These are phyloP conservation scores for Hystrix brachyura DNA, from an alignment of 2,113 vertebrate species.

Conservation along the genomic window DNA sequence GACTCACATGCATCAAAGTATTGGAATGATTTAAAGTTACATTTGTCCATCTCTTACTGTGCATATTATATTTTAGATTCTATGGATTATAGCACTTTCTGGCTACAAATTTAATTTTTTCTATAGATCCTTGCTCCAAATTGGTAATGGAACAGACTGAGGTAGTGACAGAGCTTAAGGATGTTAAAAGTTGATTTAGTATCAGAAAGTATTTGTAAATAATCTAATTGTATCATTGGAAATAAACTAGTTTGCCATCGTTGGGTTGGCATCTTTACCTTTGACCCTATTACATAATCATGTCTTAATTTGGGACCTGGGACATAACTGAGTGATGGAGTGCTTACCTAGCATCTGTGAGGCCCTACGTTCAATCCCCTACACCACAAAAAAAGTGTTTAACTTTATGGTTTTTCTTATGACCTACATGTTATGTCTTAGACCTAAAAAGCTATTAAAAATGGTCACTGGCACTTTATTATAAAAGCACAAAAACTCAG, in stretches of 20 bases:
- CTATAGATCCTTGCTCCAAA: background rate
- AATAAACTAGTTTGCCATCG: background rate
- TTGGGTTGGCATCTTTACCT: background rate
- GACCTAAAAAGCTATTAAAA: slow-evolving; percentile 42
- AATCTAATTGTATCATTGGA: background rate
- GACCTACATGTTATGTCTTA: background rate
- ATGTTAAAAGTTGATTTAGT: slow-evolving; percentile 5
- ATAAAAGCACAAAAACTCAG: background rate
- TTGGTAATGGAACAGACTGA: background rate
- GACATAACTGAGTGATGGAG: background rate
- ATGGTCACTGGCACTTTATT: slow-evolving; percentile 16
- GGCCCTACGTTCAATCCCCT: background rate
- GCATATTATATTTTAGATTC: slow-evolving; percentile 23
- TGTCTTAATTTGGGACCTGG: background rate
- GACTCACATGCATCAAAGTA: background rate
- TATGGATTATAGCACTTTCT: slow-evolving; percentile 1
- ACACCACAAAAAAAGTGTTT: background rate
- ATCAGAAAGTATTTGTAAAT: background rate
- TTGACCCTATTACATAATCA: background rate
- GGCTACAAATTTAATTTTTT: slow-evolving; percentile 38
- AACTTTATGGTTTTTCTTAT: background rate
- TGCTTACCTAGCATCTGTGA: background rate
- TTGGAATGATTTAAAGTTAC: background rate
- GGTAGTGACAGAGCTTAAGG: background rate
- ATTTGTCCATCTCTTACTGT: slow-evolving; percentile 37